These are phyloP conservation scores for Tachystola acroxantha DNA, from an alignment of 2,888 invertebrate genomes.

Conservation along the genomic window DNA sequence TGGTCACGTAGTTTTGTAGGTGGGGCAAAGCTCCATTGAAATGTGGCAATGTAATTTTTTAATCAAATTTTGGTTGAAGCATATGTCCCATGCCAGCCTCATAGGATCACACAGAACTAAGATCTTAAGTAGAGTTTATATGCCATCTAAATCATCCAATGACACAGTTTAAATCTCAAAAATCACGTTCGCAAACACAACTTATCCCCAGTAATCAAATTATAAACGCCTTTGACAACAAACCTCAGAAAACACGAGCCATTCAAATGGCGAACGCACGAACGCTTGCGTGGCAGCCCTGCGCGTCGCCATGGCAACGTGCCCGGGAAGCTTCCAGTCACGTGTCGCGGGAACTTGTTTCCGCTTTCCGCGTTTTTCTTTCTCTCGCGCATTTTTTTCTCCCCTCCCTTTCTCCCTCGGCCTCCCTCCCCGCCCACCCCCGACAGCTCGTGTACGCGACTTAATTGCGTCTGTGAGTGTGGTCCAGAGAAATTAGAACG, in stretches of 20 bases:
- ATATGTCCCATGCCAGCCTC: no score
- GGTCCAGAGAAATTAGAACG: conserved; percentile 76
- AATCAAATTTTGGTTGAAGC: no score
- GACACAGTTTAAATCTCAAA: no score
- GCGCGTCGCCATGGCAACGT: conserved; percentile 59
- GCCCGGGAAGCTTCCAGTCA: conserved; percentile 73
- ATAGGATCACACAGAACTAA: no score
- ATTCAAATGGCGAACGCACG: not conserved
- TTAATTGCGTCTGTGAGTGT: conserved; percentile 79
- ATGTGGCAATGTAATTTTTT: no score
- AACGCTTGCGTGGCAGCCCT: conserved; percentile 28
- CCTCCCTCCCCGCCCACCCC: conserved; percentile 27
- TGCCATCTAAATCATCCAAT: no score
- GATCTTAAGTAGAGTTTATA: no score
- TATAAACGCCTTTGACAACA: not conserved
- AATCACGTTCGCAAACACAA: not conserved
- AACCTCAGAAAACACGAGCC: not conserved
- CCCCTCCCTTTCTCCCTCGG: conserved; percentile 17
- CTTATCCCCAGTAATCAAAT: not conserved
- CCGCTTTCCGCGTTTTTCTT: conserved; percentile 71
- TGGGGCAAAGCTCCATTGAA: no score
- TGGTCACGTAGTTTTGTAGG: no score
- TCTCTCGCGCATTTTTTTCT: conserved; percentile 66
- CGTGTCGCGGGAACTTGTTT: conserved; percentile 74
- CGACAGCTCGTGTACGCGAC: conserved; percentile 69